phyloP scores from a whole-genome alignment of 2,888 invertebrate species.

The Hirudinaria manillensis region DNA sequence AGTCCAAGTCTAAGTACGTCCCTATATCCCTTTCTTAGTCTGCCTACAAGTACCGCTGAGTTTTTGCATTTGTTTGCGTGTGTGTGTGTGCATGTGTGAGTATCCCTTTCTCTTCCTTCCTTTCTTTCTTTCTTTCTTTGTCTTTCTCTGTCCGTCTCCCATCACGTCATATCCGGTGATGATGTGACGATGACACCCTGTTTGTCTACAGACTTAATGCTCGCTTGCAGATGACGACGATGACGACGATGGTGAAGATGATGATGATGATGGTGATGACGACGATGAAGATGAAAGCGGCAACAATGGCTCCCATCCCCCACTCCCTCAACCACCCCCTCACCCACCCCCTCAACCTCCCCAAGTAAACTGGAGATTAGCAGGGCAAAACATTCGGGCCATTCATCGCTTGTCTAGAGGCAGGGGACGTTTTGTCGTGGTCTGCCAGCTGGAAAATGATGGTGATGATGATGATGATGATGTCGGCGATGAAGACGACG shows the following conservation, averaged over 20 bases:
- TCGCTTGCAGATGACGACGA: neutral
- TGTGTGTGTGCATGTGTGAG: neutral
- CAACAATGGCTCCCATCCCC: too few relatives aligned
- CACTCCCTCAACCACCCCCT: too few relatives aligned
- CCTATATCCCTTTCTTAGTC: too few relatives aligned
- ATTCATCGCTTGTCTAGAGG: too few relatives aligned
- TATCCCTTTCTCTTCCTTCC: neutral
- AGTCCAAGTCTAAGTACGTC: too few relatives aligned
- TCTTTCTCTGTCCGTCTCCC: neutral
- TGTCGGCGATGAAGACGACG: constrained; percentile 2
- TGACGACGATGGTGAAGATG: constrained; percentile 20
- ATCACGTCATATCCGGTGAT: neutral
- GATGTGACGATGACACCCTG: neutral
- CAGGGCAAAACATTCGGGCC: too few relatives aligned
- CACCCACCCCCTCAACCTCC: too few relatives aligned
- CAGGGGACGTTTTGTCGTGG: constrained; percentile 4
- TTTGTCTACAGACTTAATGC: too few relatives aligned
- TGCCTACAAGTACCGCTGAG: neutral
- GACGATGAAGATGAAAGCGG: constrained; percentile 9
- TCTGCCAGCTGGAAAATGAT: neutral
- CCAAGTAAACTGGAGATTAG: too few relatives aligned
- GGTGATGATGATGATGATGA: constrained; percentile 26
- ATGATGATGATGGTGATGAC: constrained; percentile 25
- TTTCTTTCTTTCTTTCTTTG: neutral
- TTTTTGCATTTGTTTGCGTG: neutral